These are phyloP conservation scores for Hypotaenidia philippensis DNA, from an alignment of 2,797 vertebrate species.

Conservation along the genomic window DNA sequence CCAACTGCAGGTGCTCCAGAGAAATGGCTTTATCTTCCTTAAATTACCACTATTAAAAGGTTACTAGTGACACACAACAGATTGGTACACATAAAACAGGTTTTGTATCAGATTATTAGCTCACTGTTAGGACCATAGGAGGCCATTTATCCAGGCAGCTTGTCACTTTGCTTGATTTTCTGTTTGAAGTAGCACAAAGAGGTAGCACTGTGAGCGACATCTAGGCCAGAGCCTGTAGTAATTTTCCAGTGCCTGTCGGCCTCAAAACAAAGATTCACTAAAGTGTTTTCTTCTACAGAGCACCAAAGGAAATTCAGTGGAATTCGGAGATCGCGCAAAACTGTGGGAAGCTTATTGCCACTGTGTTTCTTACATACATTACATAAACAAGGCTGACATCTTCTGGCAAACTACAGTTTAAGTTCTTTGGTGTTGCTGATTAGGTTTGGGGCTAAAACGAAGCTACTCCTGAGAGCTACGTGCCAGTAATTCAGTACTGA, in stretches of 20 bases:
- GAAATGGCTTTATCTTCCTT: conserved; percentile 1
- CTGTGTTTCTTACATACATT: background rate
- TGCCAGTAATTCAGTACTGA: background rate
- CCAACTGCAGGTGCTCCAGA: background rate
- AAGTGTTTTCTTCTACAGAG: conserved; percentile 47
- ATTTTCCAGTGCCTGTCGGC: conserved; percentile 55
- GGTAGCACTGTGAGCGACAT: background rate
- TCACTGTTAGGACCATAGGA: background rate
- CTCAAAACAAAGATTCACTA: conserved; percentile 48
- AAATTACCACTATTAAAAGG: conserved; percentile 19
- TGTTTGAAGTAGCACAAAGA: conserved; percentile 31
- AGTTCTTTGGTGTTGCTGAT: background rate
- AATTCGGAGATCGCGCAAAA: conserved; percentile 34
- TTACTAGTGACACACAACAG: background rate
- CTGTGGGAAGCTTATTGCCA: background rate
- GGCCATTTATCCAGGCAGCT: conserved; percentile 26
- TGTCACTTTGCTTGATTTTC: conserved; percentile 14
- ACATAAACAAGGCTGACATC: conserved; percentile 76
- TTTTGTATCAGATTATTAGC: conserved; percentile 36
- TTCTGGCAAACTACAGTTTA: conserved; percentile 58
- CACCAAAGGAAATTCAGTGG: conserved; percentile 39
- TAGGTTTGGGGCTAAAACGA: background rate
- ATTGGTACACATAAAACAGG: background rate
- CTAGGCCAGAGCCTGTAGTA: background rate
- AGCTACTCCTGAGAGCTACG: background rate